These are phyloP conservation scores for Hydrocynus forskahlii DNA, from an alignment of 2,797 vertebrate genomes.

Conservation along the genomic window DNA sequence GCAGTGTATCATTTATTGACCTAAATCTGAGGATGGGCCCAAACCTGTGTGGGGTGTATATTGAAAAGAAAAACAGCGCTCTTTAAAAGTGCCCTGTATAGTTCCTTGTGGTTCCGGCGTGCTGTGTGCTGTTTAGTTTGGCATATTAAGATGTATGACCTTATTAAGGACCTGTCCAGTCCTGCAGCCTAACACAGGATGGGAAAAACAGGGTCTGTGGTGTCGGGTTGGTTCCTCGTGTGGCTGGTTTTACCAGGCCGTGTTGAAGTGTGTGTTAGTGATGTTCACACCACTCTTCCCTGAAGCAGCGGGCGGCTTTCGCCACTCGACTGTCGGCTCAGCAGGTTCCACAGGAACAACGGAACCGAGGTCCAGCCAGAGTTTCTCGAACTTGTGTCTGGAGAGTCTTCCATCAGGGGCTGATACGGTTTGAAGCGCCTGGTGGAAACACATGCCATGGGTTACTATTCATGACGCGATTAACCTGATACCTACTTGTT, in stretches of 20 bases:
- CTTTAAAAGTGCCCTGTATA: no score
- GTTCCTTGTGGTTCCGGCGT: no score
- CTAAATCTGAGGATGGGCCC: no score
- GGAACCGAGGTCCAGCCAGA: conserved; percentile 75
- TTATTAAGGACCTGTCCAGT: no score
- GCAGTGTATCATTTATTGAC: no score
- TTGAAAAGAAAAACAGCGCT: no score
- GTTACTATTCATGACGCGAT: not conserved
- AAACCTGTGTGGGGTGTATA: no score
- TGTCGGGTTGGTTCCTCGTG: not conserved
- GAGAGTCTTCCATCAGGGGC: conserved; percentile 69
- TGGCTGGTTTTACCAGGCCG: no score
- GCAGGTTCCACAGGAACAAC: conserved; percentile 81
- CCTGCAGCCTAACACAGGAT: not conserved
- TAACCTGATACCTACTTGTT: no score
- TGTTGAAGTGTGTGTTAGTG: not conserved
- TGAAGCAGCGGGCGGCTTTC: conserved; percentile 55
- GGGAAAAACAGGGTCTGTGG: not conserved
- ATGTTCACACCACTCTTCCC: conserved; percentile 49
- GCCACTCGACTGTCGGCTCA: conserved; percentile 71
- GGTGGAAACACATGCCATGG: conserved; percentile 18
- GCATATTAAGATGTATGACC: no score
- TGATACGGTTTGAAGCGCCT: conserved; percentile 82
- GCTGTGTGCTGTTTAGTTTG: no score
- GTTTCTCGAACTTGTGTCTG: conserved; percentile 60